Conservation (phyloP, 2,113 vertebrate species). For the Deroptyus accipitrinus region DNA sequence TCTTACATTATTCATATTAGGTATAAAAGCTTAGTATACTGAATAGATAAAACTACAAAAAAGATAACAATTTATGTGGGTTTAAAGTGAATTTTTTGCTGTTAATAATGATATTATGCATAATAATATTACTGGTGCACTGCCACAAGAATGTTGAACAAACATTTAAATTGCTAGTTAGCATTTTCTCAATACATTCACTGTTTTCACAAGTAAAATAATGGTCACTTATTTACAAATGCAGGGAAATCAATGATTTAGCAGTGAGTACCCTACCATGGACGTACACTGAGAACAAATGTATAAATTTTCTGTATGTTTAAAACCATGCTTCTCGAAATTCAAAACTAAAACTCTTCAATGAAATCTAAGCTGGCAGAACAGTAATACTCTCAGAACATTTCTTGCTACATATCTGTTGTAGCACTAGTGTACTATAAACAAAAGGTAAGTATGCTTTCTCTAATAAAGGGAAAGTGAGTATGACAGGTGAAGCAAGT, state of each 20-base stretch:
- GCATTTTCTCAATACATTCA: not conserved
- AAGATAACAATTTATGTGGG: not conserved
- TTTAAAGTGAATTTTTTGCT: not conserved
- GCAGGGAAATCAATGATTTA: not conserved
- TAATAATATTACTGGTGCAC: not conserved
- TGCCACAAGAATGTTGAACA: not conserved
- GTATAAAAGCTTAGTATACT: not conserved
- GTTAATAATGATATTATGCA: not conserved
- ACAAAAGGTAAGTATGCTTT: not conserved
- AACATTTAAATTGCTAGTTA: not conserved
- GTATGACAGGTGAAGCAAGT: not conserved
- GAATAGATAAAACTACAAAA: not conserved
- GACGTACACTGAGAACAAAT: not conserved
- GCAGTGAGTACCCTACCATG: not conserved
- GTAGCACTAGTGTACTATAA: not conserved
- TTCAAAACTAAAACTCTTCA: not conserved
- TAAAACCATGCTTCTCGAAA: not conserved
- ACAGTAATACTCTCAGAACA: not conserved
- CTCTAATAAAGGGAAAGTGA: not conserved
- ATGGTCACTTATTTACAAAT: not conserved
- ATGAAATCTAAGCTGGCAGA: not conserved
- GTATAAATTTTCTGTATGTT: not conserved
- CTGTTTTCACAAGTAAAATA: not conserved
- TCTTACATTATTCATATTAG: not conserved
- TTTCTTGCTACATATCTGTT: not conserved